Evolutionary conservation across 2,113 vertebrate genomes (phyloP).

Genomic region (Albula glossodonta): DNA sequence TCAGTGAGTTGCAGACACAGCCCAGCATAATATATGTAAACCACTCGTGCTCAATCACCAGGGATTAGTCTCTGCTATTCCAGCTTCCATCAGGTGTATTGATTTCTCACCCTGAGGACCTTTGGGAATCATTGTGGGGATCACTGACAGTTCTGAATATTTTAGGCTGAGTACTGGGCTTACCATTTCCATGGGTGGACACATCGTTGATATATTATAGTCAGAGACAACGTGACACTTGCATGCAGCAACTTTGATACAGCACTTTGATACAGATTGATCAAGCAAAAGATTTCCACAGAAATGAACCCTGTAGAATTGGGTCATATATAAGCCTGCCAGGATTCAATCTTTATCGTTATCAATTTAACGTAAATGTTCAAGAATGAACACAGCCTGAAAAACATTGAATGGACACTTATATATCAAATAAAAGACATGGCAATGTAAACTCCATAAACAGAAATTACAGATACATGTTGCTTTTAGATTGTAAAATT

Average conservation of each 20-base stretch:
- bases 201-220: not conserved
- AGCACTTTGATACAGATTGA: not conserved
- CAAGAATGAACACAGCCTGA: not conserved
- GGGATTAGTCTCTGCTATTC: not conserved
- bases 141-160: not conserved
- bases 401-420: not conserved
- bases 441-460: no score
- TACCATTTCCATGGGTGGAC: not conserved
- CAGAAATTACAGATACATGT: no score
- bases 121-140: not conserved
- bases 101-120: not conserved
- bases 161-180: not conserved
- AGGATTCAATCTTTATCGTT: no score
- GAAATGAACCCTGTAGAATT: not conserved
- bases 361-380: no score
- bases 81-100: not conserved
- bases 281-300: not conserved
- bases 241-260: not conserved
- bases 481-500: no score
- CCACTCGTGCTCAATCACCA: conserved; percentile 11
- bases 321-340: not conserved
- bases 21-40: not conserved
- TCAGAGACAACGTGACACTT: not conserved
- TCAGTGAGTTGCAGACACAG: not conserved
- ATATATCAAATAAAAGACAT: not conserved